phyloP scores from a whole-genome alignment of 1,140 invertebrate species.

The Apocrypta bakeri region DNA sequence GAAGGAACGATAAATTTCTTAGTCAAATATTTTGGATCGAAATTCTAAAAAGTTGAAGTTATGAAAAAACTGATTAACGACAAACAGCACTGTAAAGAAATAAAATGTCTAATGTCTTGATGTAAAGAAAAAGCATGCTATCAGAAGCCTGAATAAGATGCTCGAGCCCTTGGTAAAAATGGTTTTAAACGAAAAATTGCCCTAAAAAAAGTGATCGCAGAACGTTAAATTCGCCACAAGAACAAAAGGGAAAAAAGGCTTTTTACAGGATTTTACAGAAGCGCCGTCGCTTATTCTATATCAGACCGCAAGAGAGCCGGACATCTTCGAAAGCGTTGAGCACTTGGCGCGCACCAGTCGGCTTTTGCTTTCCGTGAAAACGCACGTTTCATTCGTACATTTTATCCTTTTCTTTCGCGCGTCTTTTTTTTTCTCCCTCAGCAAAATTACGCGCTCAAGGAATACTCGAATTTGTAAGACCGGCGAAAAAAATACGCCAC shows the following conservation, averaged over 20 bases:
- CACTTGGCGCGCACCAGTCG: constrained; percentile 33
- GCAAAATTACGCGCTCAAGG: neutral
- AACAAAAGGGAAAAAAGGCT: neutral
- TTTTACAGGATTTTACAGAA: neutral
- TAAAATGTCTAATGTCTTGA: too few species aligned
- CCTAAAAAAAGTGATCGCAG: too few species aligned
- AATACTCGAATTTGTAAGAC: neutral
- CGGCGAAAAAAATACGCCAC: neutral
- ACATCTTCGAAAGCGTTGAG: constrained; percentile 43
- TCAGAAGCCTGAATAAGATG: too few species aligned
- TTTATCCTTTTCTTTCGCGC: too few species aligned
- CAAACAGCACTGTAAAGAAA: neutral
- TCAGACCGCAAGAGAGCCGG: neutral
- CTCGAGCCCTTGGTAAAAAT: too few species aligned
- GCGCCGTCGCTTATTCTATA: neutral
- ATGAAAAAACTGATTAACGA: neutral
- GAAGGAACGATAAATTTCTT: constrained; percentile 15
- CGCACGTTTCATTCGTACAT: neutral
- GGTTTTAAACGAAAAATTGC: too few species aligned
- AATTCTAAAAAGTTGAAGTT: neutral
- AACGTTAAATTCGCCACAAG: too few species aligned
- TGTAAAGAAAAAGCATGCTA: too few species aligned
- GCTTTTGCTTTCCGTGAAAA: constrained; percentile 30
- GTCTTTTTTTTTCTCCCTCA: neutral
- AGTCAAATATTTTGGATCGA: neutral